Base-by-base conservation (phyloP, 2,797 vertebrate species). In the Hapalemur alaotrensis region DNA sequence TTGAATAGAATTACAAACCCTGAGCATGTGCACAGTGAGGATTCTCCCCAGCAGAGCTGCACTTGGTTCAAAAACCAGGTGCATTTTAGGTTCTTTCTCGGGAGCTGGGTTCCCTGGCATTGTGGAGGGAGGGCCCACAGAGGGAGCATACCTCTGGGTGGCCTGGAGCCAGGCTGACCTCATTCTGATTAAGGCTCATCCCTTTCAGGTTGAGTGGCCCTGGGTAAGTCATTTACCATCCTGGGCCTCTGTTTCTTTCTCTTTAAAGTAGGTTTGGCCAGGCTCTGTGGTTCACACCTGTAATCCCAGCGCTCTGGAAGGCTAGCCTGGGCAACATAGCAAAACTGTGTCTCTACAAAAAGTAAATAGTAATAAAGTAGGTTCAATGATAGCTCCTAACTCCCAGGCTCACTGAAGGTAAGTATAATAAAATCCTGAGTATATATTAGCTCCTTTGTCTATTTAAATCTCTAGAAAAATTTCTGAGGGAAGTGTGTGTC, bases 1-100 rank as follows among this genome's bases (percentile, higher is more conserved):
- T 98, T 98, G 98, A 98, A 97, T 98, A 98, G 98, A 98, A 98
- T 98, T 98, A 98, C 61, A 90, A 73, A 95, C 80, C 81, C 88
- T 81, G 80, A 63, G 89, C 67, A 32, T 80, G 89, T 92, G 96
- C 75, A 70, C 67, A 86, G 7, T 50, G 91, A 94, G 82, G 93
- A 97, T 95, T 97, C 61, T 87, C 82, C 79, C 69, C 67, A 90
- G 97, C 97, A 97, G 95, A 93, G 97, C 80, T 88, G 67, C 0
- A 0, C 59, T 76, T 94, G 87, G 48, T 69, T 93, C 82, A 46
- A 35, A 95, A 93, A 87, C 41, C 63, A 88, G 94, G 17, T 73
- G 38, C 80, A 41, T 93, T 93, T 78, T n/a, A 90, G 78, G 48
- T 43, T 69, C 12, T 2, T 89, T 93, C 48, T 76, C 5, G 8